Percentiles rank a stretch among this genome's conserved stretches.
These are phyloP conservation scores for Willisornis vidua DNA, from an alignment of 2,113 vertebrate species.

Conservation along the genomic window DNA sequence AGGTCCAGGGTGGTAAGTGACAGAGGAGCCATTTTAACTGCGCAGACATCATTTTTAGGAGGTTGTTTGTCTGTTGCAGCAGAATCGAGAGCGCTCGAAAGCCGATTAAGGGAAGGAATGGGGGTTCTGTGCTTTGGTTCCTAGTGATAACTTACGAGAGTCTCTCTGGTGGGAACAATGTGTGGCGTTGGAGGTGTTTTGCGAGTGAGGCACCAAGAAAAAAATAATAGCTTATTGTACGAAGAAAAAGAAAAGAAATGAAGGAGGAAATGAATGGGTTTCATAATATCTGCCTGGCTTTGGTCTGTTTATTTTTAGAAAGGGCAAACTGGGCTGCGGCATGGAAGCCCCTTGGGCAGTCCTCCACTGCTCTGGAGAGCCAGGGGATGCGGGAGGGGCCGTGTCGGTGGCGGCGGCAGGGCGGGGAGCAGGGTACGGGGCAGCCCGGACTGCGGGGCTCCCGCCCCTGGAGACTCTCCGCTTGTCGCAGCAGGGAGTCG, in stretches of 20 bases:
- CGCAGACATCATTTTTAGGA: slow-evolving; percentile 51
- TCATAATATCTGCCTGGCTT: not conserved
- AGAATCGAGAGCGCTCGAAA: not conserved
- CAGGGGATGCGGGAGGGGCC: not conserved
- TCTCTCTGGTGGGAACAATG: not conserved
- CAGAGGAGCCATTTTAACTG: slow-evolving; percentile 79
- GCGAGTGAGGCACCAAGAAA: not conserved
- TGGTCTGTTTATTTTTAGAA: not conserved
- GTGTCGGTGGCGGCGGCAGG: not conserved
- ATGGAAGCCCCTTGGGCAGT: not conserved
- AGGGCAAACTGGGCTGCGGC: not conserved
- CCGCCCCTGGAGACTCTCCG: not conserved
- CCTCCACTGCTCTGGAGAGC: not conserved
- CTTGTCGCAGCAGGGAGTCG: not conserved
- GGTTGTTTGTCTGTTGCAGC: not conserved
- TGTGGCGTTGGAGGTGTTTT: not conserved
- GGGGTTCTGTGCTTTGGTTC: not conserved
- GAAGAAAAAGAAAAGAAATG: not conserved
- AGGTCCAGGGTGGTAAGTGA: slow-evolving; percentile 39
- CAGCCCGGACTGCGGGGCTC: slow-evolving; percentile 2
- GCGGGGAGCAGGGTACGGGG: not conserved
- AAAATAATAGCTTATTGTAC: not conserved
- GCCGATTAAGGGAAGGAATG: not conserved
- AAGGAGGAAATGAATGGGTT: not conserved
- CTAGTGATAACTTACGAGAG: not conserved